These are phyloP conservation scores for Anaspis maculata DNA, from an alignment of 2,888 invertebrate genomes.

Conservation along the genomic window DNA sequence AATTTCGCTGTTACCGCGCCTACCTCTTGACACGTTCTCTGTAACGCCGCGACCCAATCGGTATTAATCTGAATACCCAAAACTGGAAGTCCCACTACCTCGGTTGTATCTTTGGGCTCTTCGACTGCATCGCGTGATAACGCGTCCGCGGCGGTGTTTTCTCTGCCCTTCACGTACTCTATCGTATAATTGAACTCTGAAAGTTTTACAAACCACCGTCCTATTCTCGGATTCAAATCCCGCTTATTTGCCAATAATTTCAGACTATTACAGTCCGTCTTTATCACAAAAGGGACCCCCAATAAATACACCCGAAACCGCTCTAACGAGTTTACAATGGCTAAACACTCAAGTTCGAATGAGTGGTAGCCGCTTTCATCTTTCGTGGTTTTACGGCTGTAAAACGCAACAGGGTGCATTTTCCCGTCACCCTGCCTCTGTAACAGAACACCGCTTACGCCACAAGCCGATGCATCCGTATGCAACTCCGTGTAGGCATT, in stretches of 20 bases:
- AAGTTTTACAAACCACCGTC: slow-evolving; percentile 10
- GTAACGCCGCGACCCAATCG: slow-evolving; percentile 14
- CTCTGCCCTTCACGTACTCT: slow-evolving; percentile 15
- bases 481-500: slow-evolving; percentile 7
- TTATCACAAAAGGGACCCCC: slow-evolving; percentile 11
- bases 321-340: slow-evolving; percentile 8
- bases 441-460: slow-evolving; percentile 6
- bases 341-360: slow-evolving; percentile 9
- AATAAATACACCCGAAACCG: slow-evolving; percentile 15
- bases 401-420: slow-evolving; percentile 7
- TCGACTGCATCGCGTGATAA: slow-evolving; percentile 18
- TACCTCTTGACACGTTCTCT: slow-evolving; percentile 4
- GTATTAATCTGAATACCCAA: slow-evolving; percentile 12
- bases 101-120: slow-evolving; percentile 4
- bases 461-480: slow-evolving; percentile 6
- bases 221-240: slow-evolving; percentile 10
- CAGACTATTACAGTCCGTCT: slow-evolving; percentile 14
- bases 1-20: too few relatives aligned
- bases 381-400: slow-evolving; percentile 7
- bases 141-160: slow-evolving; percentile 14
- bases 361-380: slow-evolving; percentile 9
- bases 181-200: slow-evolving; percentile 17
- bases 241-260: slow-evolving; percentile 3
- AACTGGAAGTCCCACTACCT: slow-evolving; percentile 11
- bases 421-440: slow-evolving; percentile 8